A percentile compares a stretch with the other conserved stretches of the same genome.
Evolutionary conservation across 1,140 invertebrate genomes (phyloP).

Genomic region (Drosophila navojoa): DNA sequence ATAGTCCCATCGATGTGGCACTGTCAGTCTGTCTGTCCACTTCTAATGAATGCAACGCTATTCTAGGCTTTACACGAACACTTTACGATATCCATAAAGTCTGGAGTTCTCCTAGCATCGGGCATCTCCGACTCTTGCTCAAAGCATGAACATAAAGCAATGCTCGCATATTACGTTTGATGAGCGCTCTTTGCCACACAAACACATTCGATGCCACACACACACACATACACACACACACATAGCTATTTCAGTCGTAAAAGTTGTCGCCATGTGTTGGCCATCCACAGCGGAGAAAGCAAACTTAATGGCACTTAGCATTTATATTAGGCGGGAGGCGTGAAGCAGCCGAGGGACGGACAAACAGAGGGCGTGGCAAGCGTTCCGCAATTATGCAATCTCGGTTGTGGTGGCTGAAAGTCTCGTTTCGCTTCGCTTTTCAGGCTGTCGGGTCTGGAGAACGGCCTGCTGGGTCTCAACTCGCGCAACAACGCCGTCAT

Average conservation of each 20-base stretch:
- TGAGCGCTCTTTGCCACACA: constrained; percentile 39
- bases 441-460: constrained; percentile 92
- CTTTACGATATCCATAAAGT: too few species aligned
- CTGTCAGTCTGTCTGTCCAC: too few species aligned
- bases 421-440: constrained; percentile 12
- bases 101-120: too few species aligned
- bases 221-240: too few species aligned
- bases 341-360: too few species aligned
- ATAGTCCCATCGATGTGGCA: too few species aligned
- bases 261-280: constrained; percentile 54
- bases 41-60: too few species aligned
- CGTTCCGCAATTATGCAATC: constrained; percentile 51
- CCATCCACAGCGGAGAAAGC: constrained; percentile 20
- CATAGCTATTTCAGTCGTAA: constrained; percentile 41
- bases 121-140: too few species aligned
- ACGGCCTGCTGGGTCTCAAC: constrained; percentile 91
- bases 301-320: constrained; percentile 2
- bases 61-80: too few species aligned
- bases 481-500: constrained; percentile 87
- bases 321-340: constrained; percentile 4
- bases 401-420: constrained; percentile 6
- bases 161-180: constrained; percentile 48
- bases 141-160: not conserved
- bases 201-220: constrained; percentile 3
- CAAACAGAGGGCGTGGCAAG: not conserved